Evolutionary conservation across 2,797 vertebrate species (phyloP), one percentile per base, ranked within the genome.

Genomic region (Cheirogaleus major): DNA sequence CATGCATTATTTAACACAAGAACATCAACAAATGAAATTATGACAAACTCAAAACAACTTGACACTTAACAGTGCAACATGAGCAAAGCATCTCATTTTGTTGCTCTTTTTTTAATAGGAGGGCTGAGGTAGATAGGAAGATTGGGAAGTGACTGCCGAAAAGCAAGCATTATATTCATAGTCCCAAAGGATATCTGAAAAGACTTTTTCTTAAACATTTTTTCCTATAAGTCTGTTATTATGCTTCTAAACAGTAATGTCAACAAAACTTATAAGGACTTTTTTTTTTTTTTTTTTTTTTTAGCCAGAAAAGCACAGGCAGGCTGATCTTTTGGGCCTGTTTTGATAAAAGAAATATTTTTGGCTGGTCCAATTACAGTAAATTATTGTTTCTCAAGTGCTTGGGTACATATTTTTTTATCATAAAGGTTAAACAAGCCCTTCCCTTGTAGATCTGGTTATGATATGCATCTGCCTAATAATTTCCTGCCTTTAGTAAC

Each of bases 401-500:
- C 5, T 45, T 48, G n/a, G 86, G 48, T 73, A 84, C 38, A 94
- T 89, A 25, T 43, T 73, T 5, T 72, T 79, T 85, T 61, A 70
- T 95, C 7, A 87, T 13, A 41, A 30, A 72, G n/a, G 57, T 73
- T 83, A 89, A 87, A 95, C 9, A 94, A 88, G 32, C 35, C 27
- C 25, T 93, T 95, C 12, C 38, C 23, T 63, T 91, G 22, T 73
- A 59, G 41, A 63, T 59, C 57, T 72, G 14, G 10, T 57, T 86
- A 12, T 52, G 9, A 96, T 73, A 69, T 35, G 17, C 38, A 80
- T 78, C 67, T 59, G 27, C 52, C 32, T 72, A 17, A 22, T 84
- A 86, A 93, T 83, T 82, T 10, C 23, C 23, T 89, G 78, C 15
- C 45, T 95, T 67, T 95, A 92, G 69, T 83, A 94, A 94, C 7